phyloP scores from a whole-genome alignment of 2,113 vertebrate species.

The Epinephelus lanceolatus region DNA sequence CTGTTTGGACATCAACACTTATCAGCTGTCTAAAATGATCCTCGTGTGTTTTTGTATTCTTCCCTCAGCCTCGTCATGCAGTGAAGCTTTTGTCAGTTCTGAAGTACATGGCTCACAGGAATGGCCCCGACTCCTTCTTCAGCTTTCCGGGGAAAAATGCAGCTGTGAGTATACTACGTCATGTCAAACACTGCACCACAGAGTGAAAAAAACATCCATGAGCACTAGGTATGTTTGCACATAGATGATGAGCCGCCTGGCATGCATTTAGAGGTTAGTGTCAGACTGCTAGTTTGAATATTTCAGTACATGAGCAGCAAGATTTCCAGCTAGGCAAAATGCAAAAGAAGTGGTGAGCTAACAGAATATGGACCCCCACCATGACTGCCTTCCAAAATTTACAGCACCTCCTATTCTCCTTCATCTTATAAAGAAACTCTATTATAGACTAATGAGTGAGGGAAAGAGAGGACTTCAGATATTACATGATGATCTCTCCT shows the following conservation, averaged over 20 bases:
- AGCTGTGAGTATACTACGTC: constrained; percentile 86
- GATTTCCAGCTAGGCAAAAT: not conserved
- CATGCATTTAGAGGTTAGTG: too few relatives aligned
- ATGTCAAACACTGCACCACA: not conserved
- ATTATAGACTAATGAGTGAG: not conserved
- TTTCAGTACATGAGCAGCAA: not conserved
- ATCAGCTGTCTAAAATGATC: constrained; percentile 61
- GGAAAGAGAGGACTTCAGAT: not conserved
- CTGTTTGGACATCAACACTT: not conserved
- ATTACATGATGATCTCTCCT: constrained; percentile 2
- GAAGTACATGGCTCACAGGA: constrained; percentile 96
- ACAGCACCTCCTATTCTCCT: not conserved
- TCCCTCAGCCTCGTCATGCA: constrained; percentile 91
- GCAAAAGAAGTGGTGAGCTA: not conserved
- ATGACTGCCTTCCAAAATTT: not conserved
- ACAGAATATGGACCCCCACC: not conserved
- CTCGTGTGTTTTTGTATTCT: not conserved
- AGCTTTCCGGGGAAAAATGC: constrained; percentile 98
- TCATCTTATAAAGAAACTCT: not conserved
- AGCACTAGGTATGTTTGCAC: not conserved
- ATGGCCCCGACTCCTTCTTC: constrained; percentile 97
- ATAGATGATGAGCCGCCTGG: not conserved
- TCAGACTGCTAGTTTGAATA: not conserved
- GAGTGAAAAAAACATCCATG: not conserved
- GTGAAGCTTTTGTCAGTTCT: constrained; percentile 95